Conservation (phyloP, 2,888 invertebrate genomes). For the Rhopalosiphum nymphaeae region DNA sequence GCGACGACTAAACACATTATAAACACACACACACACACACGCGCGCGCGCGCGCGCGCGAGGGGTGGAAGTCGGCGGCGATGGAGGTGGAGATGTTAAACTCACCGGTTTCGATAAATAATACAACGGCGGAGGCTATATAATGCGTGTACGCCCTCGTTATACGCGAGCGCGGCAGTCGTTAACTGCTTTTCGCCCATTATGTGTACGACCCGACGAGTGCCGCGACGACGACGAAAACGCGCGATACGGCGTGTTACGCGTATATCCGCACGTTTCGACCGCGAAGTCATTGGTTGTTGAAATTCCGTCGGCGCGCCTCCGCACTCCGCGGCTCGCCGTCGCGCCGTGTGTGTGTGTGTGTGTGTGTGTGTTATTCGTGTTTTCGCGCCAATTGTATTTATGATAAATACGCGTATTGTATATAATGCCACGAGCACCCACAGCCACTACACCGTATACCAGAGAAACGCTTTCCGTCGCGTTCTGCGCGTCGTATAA, state of each 20-base stretch:
- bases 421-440: no score
- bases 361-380: no score
- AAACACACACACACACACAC: background rate
- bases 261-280: background rate
- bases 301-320: background rate
- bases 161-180: background rate
- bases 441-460: no score
- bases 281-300: background rate
- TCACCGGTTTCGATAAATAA: conserved; percentile 60
- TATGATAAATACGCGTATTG: no score
- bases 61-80: background rate
- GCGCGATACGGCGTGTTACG: background rate
- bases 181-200: conserved; percentile 61
- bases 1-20: background rate
- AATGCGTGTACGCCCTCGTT: background rate
- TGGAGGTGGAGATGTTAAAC: conserved; percentile 49
- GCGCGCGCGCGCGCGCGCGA: background rate
- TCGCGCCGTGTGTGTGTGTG: no score
- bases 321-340: background rate
- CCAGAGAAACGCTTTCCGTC: no score
- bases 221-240: background rate
- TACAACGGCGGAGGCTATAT: conserved; percentile 35
- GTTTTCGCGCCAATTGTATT: no score
- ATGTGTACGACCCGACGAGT: background rate
- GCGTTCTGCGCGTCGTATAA: no score